phyloP scores from a whole-genome alignment of 1,140 invertebrate genomes.

The Leptinotarsa defecta region DNA sequence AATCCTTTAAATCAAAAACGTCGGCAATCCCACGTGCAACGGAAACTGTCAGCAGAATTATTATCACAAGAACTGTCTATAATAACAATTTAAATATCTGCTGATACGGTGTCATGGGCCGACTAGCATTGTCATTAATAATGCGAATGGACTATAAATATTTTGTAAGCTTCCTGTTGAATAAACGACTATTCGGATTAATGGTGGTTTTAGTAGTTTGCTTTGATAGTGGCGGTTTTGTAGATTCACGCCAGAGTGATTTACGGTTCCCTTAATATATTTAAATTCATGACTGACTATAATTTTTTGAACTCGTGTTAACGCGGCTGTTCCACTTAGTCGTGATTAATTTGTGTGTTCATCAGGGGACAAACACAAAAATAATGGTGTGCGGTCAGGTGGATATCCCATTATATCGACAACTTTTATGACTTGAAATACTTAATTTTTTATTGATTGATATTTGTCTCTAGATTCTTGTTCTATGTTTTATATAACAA shows the following conservation, averaged over 20 bases:
- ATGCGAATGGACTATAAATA: slow-evolving; percentile 3
- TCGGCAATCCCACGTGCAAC: background rate
- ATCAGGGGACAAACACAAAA: no score
- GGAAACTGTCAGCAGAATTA: slow-evolving; percentile 8
- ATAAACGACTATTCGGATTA: background rate
- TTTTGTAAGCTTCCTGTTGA: background rate
- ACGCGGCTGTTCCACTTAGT: no score
- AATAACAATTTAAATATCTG: background rate
- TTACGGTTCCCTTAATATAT: background rate
- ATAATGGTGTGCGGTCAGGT: no score
- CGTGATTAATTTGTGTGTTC: no score
- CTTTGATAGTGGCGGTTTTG: background rate
- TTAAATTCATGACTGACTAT: background rate
- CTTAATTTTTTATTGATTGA: no score
- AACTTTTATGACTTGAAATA: no score
- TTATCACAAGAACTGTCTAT: background rate
- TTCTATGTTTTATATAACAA: no score
- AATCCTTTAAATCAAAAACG: background rate
- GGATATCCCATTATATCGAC: no score
- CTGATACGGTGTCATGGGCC: background rate
- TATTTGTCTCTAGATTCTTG: no score
- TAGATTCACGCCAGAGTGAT: background rate
- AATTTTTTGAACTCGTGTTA: background rate
- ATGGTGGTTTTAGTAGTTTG: background rate
- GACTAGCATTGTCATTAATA: background rate